Percentiles rank a stretch among this genome's conserved stretches.
Conservation (phyloP, 2,113 vertebrate species). For the Spermophilus dauricus region DNA sequence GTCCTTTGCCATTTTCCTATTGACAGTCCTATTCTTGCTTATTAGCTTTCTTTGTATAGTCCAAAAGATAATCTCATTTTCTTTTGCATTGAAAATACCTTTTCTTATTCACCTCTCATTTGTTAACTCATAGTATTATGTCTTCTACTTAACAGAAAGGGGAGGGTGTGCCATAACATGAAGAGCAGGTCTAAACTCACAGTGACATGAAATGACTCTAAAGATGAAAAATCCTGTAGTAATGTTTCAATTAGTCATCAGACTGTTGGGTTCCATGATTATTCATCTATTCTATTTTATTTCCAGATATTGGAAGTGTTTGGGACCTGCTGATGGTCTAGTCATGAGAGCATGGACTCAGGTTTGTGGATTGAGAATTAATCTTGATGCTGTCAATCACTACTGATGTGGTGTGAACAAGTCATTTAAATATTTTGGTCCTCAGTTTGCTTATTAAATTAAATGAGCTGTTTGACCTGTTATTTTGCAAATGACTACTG, state of each 20-base stretch:
- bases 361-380: background rate
- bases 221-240: background rate
- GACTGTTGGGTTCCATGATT: background rate
- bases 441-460: conserved; percentile 45
- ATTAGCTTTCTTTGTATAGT: background rate
- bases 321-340: background rate
- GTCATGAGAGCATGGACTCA: background rate
- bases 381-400: background rate
- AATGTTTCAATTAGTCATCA: background rate
- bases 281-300: background rate
- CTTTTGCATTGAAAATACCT: background rate
- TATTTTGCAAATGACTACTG: conserved; percentile 55
- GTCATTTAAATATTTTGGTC: background rate
- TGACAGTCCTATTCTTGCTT: background rate
- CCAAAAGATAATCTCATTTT: background rate
- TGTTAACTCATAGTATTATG: background rate
- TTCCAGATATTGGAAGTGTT: conserved; percentile 2
- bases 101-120: background rate
- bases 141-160: background rate
- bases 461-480: conserved; percentile 25
- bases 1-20: background rate
- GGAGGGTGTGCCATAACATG: background rate
- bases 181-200: background rate
- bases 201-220: background rate
- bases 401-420: background rate